Conservation (phyloP, 2,888 invertebrate genomes). For the Idaea straminata region DNA sequence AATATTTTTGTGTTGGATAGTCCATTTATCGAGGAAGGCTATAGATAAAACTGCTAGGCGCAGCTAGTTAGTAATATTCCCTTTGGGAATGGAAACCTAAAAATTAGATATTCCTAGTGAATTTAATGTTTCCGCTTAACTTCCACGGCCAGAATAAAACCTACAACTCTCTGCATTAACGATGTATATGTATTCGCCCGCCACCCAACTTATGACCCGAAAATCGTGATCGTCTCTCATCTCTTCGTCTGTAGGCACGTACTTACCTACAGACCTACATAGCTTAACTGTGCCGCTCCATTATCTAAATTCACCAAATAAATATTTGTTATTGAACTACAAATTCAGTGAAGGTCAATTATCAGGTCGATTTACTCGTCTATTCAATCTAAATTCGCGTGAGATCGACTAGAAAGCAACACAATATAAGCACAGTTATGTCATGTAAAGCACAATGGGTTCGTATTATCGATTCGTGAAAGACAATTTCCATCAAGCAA, state of each 20-base stretch:
- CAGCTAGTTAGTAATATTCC: too few relatives aligned
- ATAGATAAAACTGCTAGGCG: too few relatives aligned
- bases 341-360: slow-evolving; percentile 9
- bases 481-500: slow-evolving; percentile 53
- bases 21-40: too few relatives aligned
- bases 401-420: slow-evolving; percentile 17
- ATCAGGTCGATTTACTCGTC: slow-evolving; percentile 14
- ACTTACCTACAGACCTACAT: not conserved
- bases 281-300: not conserved
- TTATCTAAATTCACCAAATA: slow-evolving; percentile 13
- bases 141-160: not conserved
- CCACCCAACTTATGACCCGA: not conserved
- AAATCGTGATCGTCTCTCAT: not conserved
- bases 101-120: too few relatives aligned
- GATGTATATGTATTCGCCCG: not conserved
- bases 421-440: slow-evolving; percentile 25
- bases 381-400: slow-evolving; percentile 18
- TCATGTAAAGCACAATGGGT: slow-evolving; percentile 34
- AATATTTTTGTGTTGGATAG: too few relatives aligned
- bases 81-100: too few relatives aligned
- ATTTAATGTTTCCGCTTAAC: not conserved
- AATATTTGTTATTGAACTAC: slow-evolving; percentile 17
- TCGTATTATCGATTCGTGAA: slow-evolving; percentile 61
- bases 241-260: not conserved
- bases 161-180: not conserved